Conservation (phyloP, 2,888 invertebrate species). For the Diadromus collaris region DNA sequence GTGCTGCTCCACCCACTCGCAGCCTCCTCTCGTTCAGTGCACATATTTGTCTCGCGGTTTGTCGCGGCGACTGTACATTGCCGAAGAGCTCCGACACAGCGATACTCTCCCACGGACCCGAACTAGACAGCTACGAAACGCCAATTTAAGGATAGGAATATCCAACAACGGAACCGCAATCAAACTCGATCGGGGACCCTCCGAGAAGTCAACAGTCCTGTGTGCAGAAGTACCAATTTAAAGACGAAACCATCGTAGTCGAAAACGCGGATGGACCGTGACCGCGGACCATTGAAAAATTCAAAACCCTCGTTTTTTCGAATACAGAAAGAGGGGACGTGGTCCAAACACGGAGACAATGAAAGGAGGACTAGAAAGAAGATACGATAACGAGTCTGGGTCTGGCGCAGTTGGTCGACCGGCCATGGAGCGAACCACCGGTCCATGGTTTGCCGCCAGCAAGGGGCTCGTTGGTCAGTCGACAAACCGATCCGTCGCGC, state of each 20-base stretch:
- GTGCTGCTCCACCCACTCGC: conserved; percentile 22
- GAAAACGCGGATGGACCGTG: conserved; percentile 8
- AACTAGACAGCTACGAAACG: neutral
- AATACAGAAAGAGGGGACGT: conserved; percentile 22
- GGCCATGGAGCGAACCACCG: conserved; percentile 39
- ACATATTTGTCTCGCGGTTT: conserved; percentile 56
- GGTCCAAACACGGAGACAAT: conserved; percentile 47
- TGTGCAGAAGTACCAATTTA: conserved; percentile 30
- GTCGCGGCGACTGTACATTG: conserved; percentile 39
- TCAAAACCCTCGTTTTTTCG: neutral
- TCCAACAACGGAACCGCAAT: neutral
- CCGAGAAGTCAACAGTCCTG: neutral
- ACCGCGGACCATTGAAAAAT: conserved; percentile 13
- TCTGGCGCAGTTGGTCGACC: conserved; percentile 60
- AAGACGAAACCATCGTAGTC: conserved; percentile 4
- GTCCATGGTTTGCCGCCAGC: conserved; percentile 47
- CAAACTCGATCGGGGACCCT: neutral
- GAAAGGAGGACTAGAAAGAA: conserved; percentile 43
- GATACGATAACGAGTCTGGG: conserved; percentile 63
- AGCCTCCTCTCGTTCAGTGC: conserved; percentile 37
- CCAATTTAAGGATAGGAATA: conserved; percentile 4
- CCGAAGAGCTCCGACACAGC: conserved; percentile 8
- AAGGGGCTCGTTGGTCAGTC: conserved; percentile 34
- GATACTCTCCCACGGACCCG: neutral
- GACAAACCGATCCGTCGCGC: conserved; percentile 45